A percentile compares a stretch with the other conserved stretches of the same genome.
Evolutionary conservation across 2,113 vertebrate species (phyloP).

Genomic region (Myrmecophaga tridactyla): DNA sequence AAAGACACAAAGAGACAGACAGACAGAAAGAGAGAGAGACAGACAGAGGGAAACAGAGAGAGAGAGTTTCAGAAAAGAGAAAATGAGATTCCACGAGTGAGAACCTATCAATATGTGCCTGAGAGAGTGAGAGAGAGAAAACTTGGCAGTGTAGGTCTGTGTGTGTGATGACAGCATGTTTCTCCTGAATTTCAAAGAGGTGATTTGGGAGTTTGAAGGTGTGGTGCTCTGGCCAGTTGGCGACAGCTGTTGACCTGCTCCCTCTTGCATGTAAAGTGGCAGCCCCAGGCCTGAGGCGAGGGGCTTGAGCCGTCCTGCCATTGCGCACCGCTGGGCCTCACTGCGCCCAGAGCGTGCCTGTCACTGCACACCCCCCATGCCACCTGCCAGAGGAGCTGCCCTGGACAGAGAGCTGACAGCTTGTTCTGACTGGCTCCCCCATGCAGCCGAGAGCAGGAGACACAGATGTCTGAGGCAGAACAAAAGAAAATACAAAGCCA

Average conservation of each 20-base stretch:
- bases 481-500: background rate
- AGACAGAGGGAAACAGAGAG: background rate
- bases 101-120: background rate
- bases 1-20: too few relatives aligned
- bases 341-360: background rate
- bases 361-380: constrained; percentile 26
- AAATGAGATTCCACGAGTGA: background rate
- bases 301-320: constrained; percentile 52
- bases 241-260: constrained; percentile 71
- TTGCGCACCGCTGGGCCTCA: constrained; percentile 50
- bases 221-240: constrained; percentile 59
- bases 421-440: background rate
- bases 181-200: constrained; percentile 69
- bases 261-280: constrained; percentile 66
- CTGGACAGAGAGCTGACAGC: constrained; percentile 67
- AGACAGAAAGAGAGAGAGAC: background rate
- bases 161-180: background rate
- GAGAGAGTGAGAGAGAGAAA: background rate
- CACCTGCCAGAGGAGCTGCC: constrained; percentile 26
- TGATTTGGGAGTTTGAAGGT: constrained; percentile 62
- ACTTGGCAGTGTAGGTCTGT: background rate
- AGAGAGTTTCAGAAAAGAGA: background rate
- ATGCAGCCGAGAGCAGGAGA: background rate
- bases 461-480: background rate
- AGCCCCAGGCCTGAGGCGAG: constrained; percentile 1